Evolutionary conservation across 2,113 vertebrate genomes (phyloP).

Genomic region (Zosterops hypoxanthus): DNA sequence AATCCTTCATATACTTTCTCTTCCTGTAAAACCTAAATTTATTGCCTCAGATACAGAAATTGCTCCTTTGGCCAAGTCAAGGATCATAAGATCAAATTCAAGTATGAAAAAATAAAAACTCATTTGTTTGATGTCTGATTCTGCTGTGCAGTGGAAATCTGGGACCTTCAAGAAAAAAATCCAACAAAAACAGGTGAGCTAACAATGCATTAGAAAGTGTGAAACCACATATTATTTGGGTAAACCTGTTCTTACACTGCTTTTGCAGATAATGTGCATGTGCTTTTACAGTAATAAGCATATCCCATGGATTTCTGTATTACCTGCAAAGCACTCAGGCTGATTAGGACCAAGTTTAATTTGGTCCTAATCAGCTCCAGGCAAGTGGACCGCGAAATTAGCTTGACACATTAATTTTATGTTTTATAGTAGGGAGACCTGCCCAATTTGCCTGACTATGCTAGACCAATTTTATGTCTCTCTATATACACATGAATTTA

Average conservation of each 20-base stretch:
- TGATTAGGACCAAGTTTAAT: slow-evolving; percentile 53
- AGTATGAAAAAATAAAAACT: background rate
- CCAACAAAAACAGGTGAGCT: background rate
- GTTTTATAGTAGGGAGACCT: slow-evolving; percentile 40
- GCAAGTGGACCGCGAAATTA: slow-evolving; percentile 63
- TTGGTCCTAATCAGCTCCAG: slow-evolving; percentile 47
- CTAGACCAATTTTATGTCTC: slow-evolving; percentile 23
- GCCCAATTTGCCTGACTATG: slow-evolving; percentile 26
- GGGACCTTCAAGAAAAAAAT: background rate
- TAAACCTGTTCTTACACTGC: slow-evolving; percentile 12
- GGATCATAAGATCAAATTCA: background rate
- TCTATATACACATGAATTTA: background rate
- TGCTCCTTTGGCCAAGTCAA: background rate
- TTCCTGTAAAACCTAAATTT: background rate
- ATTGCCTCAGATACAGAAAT: background rate
- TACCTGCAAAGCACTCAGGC: slow-evolving; percentile 36
- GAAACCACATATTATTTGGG: slow-evolving; percentile 3
- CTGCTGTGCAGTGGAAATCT: background rate
- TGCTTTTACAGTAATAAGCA: slow-evolving; percentile 56
- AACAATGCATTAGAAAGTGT: background rate
- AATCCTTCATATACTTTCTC: background rate
- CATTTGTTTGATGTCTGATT: background rate
- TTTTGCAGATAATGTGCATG: slow-evolving; percentile 4
- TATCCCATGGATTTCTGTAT: slow-evolving; percentile 33
- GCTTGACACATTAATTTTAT: slow-evolving; percentile 66